These are phyloP conservation scores for Myopa tessellatipennis DNA, from an alignment of 2,888 invertebrate genomes.

Conservation along the genomic window DNA sequence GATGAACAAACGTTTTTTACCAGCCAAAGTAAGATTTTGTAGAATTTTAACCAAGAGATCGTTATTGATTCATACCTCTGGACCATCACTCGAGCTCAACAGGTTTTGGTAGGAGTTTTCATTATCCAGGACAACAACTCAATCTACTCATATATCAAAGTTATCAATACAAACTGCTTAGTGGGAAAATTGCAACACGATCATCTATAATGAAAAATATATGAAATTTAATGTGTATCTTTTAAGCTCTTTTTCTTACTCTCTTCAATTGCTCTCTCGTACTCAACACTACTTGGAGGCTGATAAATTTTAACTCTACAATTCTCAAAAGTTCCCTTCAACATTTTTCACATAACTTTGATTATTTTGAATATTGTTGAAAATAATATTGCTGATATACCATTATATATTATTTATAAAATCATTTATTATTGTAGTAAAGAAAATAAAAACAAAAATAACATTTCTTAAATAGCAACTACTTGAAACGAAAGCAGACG, in stretches of 20 bases:
- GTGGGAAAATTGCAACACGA: neutral
- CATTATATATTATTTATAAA: too few species aligned
- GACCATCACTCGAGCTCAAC: slow-evolving; percentile 36
- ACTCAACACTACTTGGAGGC: neutral
- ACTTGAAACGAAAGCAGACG: too few species aligned
- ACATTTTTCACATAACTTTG: too few species aligned
- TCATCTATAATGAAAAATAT: neutral
- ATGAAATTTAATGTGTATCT: too few species aligned
- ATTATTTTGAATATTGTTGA: too few species aligned
- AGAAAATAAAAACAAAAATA: too few species aligned
- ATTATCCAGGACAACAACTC: slow-evolving; percentile 44
- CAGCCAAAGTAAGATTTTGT: slow-evolving; percentile 35
- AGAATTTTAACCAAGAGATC: slow-evolving; percentile 41
- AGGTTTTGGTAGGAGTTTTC: slow-evolving; percentile 27
- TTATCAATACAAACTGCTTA: slow-evolving; percentile 36
- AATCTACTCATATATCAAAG: slow-evolving; percentile 42
- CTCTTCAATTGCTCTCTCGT: slow-evolving; percentile 16
- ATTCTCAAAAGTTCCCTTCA: too few species aligned
- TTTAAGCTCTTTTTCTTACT: slow-evolving; percentile 26
- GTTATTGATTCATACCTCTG: slow-evolving; percentile 33
- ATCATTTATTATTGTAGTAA: too few species aligned
- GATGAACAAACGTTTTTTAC: slow-evolving; percentile 37
- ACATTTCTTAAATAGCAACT: too few species aligned
- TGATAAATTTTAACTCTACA: too few species aligned
- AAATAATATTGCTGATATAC: too few species aligned